Evolutionary conservation across 2,797 vertebrate genomes (phyloP), one percentile per base, ranked within the genome.

Genomic region (Coregonus ussuriensis): DNA sequence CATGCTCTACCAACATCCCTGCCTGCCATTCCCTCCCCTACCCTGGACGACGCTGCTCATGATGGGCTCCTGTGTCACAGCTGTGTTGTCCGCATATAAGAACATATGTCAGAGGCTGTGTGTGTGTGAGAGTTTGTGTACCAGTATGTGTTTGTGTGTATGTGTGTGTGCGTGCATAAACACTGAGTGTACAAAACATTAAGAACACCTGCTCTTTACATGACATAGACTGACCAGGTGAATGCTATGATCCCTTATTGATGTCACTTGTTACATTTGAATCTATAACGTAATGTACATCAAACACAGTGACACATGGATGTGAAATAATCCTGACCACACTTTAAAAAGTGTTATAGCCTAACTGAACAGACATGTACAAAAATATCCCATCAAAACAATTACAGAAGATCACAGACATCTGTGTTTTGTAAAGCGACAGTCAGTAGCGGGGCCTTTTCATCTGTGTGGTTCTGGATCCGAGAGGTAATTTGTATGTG

Each of bases 401-500:
- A 31, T 80, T 75, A 53, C 62, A 66, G 81, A 76, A 81, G 79
- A 85, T 84, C 75, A 67, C 78, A 73, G 88, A 89, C 88, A 82
- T 88, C 81, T 83, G 86, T 85, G 85, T 84, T 88, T 84, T 79
- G 81, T 76, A 79, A 86, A 72, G 33, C 85, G 74, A 13, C 41
- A 47, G 41, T 47, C 80, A 82, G 86, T 85, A 81, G 84, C 79
- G 82, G 88, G 88, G 82, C 87, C 78, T 80, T 63, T 25, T 63
- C 25, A 62, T 25, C 56, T n/a, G 80, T 83, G 84, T 76, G 74
- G n/a, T 3, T 29, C 72, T 54, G n/a, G 51, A 86, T 87, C 91
- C 88, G 88, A 84, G 86, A 88, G 87, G 91, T 91, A 78, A 91
- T 92, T 92, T 91, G 91, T 90, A 92, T 90, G 85, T 94, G 95